A percentile compares a stretch with the other conserved stretches of the same genome.
phyloP scores from a whole-genome alignment of 2,888 invertebrate genomes.

The Xestoiulus laeticollis region DNA sequence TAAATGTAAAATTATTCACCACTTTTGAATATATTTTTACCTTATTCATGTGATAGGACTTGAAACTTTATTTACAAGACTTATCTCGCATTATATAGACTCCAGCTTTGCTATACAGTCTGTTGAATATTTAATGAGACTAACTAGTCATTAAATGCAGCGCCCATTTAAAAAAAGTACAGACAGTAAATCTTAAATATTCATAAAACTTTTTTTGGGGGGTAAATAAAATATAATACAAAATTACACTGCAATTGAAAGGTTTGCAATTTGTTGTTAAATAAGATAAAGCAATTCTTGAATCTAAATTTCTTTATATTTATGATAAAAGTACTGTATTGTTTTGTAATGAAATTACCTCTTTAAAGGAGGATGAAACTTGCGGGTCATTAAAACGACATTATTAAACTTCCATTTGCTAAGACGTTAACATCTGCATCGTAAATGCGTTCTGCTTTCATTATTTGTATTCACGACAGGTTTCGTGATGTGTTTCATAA shows the following conservation, averaged over 20 bases:
- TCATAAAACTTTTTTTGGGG: neutral
- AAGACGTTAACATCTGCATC: neutral
- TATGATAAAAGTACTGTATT: neutral
- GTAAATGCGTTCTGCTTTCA: slow-evolving; percentile 2
- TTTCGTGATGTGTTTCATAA: slow-evolving; percentile 4
- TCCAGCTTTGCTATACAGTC: neutral
- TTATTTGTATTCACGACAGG: slow-evolving; percentile 4
- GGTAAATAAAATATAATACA: neutral
- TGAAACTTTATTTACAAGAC: neutral
- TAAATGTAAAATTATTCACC: neutral
- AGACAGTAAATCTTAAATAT: neutral
- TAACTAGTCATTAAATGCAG: neutral
- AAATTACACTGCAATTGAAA: too few species aligned
- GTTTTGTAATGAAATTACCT: too few species aligned
- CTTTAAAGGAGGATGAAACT: neutral
- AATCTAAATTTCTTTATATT: neutral
- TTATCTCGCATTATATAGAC: neutral
- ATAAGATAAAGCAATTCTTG: neutral
- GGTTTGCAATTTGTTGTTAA: neutral
- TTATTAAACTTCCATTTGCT: neutral
- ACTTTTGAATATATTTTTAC: neutral
- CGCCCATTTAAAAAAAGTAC: neutral
- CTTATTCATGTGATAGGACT: neutral
- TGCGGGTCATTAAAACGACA: neutral
- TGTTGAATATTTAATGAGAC: neutral